A percentile compares a stretch with the other conserved stretches of the same genome.
Conservation (phyloP, 2,888 invertebrate species). For the Drosophila dives region DNA sequence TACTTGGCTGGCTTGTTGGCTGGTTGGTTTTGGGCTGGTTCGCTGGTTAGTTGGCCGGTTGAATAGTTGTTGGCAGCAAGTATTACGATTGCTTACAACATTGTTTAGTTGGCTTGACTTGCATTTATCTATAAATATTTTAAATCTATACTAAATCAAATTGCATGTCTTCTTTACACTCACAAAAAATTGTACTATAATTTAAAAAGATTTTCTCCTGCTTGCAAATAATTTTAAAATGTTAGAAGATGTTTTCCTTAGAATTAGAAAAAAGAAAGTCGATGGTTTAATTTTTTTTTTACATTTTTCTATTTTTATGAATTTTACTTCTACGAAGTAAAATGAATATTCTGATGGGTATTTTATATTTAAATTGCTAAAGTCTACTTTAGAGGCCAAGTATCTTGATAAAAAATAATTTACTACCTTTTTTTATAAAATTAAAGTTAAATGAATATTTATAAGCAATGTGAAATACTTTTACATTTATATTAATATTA, state of each 20-base stretch:
- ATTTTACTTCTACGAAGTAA: rapidly evolving
- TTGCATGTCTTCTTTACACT: conserved; percentile 20
- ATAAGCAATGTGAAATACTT: no score
- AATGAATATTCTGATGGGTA: not conserved
- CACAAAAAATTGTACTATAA: not conserved
- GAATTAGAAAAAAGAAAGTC: no score
- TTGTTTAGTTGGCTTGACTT: conserved; percentile 29
- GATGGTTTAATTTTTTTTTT: no score
- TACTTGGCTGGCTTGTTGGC: conserved; percentile 38
- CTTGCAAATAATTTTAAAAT: not conserved
- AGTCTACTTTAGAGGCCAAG: no score
- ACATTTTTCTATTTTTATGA: not conserved
- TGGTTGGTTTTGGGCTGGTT: conserved; percentile 9
- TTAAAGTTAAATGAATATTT: no score
- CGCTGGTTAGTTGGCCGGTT: conserved; percentile 7
- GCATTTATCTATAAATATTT: conserved; percentile 76
- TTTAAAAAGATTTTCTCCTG: not conserved
- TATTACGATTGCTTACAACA: not conserved
- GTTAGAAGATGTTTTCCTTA: not conserved
- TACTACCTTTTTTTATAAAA: no score
- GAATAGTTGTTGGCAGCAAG: conserved; percentile 2
- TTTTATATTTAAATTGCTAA: not conserved
- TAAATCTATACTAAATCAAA: conserved; percentile 66
- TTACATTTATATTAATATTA: no score
- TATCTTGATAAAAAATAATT: no score